These are phyloP conservation scores for Conopomorpha cramerella DNA, from an alignment of 1,140 invertebrate species.

Conservation along the genomic window DNA sequence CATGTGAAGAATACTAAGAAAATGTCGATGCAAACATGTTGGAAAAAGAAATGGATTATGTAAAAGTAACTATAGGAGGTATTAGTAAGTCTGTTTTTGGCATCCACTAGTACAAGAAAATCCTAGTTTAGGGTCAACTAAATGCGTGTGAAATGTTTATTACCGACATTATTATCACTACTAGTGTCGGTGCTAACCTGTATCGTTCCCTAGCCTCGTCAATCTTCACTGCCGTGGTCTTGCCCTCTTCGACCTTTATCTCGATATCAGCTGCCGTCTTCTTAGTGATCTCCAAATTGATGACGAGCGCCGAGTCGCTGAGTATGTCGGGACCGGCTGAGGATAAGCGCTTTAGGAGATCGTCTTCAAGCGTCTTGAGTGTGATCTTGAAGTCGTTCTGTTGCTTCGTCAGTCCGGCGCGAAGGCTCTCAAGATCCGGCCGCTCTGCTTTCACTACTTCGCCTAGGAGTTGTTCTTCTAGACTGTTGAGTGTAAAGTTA, in stretches of 20 bases:
- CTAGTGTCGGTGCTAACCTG: too few species aligned
- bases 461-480: conserved; percentile 92
- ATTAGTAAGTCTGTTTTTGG: too few species aligned
- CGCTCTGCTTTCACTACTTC: conserved; percentile 93
- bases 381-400: conserved; percentile 96
- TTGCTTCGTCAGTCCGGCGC: conserved; percentile 81
- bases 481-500: too few species aligned
- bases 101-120: too few species aligned
- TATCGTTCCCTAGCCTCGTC: conserved; percentile 90
- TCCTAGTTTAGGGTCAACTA: too few species aligned
- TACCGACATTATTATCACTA: too few species aligned
- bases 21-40: too few species aligned
- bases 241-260: conserved; percentile 82
- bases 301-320: conserved; percentile 86
- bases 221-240: conserved; percentile 84
- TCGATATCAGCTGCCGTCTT: conserved; percentile 90
- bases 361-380: conserved; percentile 88
- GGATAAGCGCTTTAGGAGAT: conserved; percentile 81
- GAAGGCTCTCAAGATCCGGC: conserved; percentile 83
- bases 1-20: too few species aligned
- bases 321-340: conserved; percentile 90
- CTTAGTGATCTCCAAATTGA: conserved; percentile 93
- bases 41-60: too few species aligned
- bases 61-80: too few species aligned
- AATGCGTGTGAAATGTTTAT: too few species aligned